Evolutionary conservation across 2,888 invertebrate species (phyloP).

Genomic region (Copidosoma aretas): DNA sequence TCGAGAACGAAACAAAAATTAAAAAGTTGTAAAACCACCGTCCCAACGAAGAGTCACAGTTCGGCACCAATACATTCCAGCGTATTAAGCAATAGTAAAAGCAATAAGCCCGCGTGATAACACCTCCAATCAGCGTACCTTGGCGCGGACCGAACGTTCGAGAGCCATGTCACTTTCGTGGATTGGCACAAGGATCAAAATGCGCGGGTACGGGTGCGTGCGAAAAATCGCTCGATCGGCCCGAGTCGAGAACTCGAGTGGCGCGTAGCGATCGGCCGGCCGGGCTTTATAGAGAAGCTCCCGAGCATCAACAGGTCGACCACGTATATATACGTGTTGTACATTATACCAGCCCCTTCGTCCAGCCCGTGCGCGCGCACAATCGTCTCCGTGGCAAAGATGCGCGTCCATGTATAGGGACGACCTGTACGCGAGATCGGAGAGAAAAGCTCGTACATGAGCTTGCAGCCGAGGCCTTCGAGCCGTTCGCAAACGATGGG

Average conservation of each 20-base stretch:
- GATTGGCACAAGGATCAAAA: neutral
- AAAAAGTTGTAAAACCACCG: neutral
- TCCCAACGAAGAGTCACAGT: no score
- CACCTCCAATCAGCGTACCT: constrained; percentile 66
- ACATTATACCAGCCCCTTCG: no score
- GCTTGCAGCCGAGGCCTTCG: no score
- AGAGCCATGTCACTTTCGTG: constrained; percentile 75
- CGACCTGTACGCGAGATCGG: neutral
- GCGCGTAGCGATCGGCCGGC: constrained; percentile 3
- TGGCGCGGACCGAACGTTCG: constrained; percentile 89
- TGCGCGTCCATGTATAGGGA: neutral
- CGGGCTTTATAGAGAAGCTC: constrained; percentile 29
- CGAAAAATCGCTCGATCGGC: neutral
- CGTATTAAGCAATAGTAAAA: no score
- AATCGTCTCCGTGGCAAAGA: neutral
- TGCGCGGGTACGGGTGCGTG: neutral
- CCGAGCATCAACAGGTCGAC: constrained; percentile 24
- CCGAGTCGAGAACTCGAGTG: constrained; percentile 19
- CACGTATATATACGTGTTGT: no score
- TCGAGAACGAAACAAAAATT: neutral
- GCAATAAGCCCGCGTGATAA: no score
- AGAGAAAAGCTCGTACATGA: no score
- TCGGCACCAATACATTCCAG: no score
- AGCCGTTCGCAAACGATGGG: no score
- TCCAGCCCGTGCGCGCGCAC: neutral